Base-by-base conservation (phyloP, 1,140 invertebrate genomes). In the Neelides sp. region DNA sequence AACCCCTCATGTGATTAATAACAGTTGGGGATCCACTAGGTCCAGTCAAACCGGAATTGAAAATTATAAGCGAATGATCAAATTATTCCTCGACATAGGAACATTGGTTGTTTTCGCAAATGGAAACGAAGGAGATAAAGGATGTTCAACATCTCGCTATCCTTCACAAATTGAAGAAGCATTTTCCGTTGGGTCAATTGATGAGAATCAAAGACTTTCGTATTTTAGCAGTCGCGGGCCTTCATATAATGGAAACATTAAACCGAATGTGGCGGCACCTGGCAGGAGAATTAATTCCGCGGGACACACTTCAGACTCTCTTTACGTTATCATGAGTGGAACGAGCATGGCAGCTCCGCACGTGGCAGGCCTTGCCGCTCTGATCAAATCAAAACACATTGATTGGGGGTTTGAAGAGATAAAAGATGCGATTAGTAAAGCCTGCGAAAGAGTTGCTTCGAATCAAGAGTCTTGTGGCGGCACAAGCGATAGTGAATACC, bases 161-260 rank as follows among this genome's bases (percentile, higher is more conserved):
- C n/a, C n/a, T n/a, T n/a, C n/a, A n/a, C n/a, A n/a, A n/a, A n/a
- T n/a, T n/a, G n/a, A n/a, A n/a, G n/a, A n/a, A n/a, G n/a, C n/a
- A n/a, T n/a, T n/a, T n/a, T n/a, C n/a, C n/a, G 54, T 55, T 15
- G 54, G 54, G 10, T 51, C 49, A 8, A 55, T 46, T 10, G 37
- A 22, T n/a, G 30, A 26, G 4, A 34, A 41, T 27, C 34, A 55
- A 13, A n/a, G 30, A 17, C 24, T 55, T 2, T 55, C 54, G 30
- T 41, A 19, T 20, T 55, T 45, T 23, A 36, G 30, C 7, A 37
- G 39, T 35, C 23, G 26, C 7, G 52, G 52, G 5, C 52, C 52
- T 7, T 35, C 28, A 22, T 17, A 19, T 7, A 13, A 43, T 27
- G 47, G 47, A 24, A 5, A 19, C 4, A 43, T 44, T 5, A 37